Percentiles rank a stretch among this genome's conserved stretches.
Conservation (phyloP, 2,888 invertebrate species). For the Busseola fusca region DNA sequence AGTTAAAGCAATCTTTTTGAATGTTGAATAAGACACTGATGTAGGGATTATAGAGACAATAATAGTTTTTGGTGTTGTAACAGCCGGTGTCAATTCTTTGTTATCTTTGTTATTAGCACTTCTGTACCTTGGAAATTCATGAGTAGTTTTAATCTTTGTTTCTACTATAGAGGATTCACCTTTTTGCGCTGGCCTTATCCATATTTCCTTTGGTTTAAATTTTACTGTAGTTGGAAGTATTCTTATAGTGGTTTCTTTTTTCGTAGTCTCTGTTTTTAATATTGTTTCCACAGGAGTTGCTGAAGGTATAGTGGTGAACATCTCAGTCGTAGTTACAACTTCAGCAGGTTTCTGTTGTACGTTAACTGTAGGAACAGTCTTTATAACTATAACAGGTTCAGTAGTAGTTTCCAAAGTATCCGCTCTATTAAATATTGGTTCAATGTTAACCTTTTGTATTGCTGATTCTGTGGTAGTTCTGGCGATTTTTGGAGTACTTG, state of each 20-base stretch:
- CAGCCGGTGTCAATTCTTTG: slow-evolving; percentile 69
- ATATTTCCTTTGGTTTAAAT: slow-evolving; percentile 86
- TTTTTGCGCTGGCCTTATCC: slow-evolving; percentile 86
- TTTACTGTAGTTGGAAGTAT: slow-evolving; percentile 76
- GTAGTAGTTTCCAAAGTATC: slow-evolving; percentile 43
- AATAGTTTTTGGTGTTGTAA: slow-evolving; percentile 84
- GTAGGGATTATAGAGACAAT: slow-evolving; percentile 87
- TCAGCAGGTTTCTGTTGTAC: slow-evolving; percentile 36
- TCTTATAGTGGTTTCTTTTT: slow-evolving; percentile 74
- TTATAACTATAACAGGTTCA: slow-evolving; percentile 20
- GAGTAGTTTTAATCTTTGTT: slow-evolving; percentile 73
- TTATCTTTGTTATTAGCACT: slow-evolving; percentile 74
- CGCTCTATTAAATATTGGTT: slow-evolving; percentile 67
- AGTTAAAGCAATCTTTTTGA: slow-evolving; percentile 83
- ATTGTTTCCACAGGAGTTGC: slow-evolving; percentile 56
- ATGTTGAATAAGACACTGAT: slow-evolving; percentile 83
- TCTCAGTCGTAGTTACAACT: slow-evolving; percentile 58
- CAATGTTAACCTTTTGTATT: slow-evolving; percentile 43
- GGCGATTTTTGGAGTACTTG: slow-evolving; percentile 34
- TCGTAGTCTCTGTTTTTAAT: slow-evolving; percentile 67
- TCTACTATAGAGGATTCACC: slow-evolving; percentile 79
- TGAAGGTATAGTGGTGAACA: slow-evolving; percentile 36
- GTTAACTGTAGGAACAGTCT: slow-evolving; percentile 10
- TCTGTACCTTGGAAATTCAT: slow-evolving; percentile 73
- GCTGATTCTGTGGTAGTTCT: slow-evolving; percentile 47